Evolutionary conservation across 2,888 invertebrate genomes (phyloP), one percentile per base, ranked within the genome.

Genomic region (Synergus umbraculus): DNA sequence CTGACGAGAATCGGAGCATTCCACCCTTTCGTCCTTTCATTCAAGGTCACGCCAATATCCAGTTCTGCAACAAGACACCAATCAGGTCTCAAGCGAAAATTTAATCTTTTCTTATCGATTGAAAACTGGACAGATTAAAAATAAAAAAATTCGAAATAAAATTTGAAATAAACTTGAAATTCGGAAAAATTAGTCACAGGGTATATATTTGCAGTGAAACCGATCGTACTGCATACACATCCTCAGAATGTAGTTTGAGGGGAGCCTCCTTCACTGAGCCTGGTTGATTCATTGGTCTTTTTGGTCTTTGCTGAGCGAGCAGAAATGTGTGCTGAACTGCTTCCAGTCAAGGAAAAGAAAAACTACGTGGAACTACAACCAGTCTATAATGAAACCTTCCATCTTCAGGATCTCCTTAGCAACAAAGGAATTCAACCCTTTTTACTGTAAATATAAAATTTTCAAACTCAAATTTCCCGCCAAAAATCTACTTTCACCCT

Each of bases 41-140:
- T 73, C 73, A 73, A 73, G 73, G 73, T 73, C 54, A 73, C 49
- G 73, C 73, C 73, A 73, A 73, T n/a, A 73, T 73, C 73, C 73
- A 73, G 73, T 73, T 73, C 73, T 73, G 73, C 73, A 73, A 73
- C 41, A 37, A 54, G 73, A 54, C 29, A 73, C 54, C n/a, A 54
- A 73, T 73, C 49, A 54, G 54, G 15, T 37, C 54, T 49, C n/a
- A 29, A 73, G 73, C 54, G 73, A 49, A 73, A 73, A 73, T 49
- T 49, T 29, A 13, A 69, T 73, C 54, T 73, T 73, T 41, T 54
- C 37, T 18, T 9, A 3, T 18, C 18, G 18, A 4, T 13, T 29
- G 4, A 29, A 29, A 29, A 29, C 4, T 29, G 12, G 22, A 22
- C 37, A 10, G 0, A 29, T 13, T 29, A 13, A 46, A 46, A 46